Conservation (phyloP, 2,888 invertebrate species). For the Ischnus inquisitorius region DNA sequence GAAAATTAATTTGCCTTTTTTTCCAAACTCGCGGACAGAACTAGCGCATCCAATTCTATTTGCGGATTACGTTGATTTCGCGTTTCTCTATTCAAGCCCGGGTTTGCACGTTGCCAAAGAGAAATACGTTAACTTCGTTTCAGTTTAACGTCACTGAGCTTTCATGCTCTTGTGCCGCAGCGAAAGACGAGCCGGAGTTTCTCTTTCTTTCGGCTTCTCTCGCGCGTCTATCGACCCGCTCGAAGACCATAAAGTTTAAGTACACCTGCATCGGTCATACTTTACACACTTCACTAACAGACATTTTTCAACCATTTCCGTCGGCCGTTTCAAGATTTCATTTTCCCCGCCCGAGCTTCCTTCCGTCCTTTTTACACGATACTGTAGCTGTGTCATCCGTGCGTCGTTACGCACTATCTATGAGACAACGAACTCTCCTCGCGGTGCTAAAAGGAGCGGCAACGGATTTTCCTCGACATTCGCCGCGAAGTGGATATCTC, state of each 20-base stretch:
- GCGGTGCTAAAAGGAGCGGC: conserved; percentile 30
- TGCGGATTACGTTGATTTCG: too few species aligned
- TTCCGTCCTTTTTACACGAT: conserved; percentile 8
- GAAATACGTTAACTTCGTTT: too few species aligned
- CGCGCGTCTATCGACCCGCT: conserved; percentile 20
- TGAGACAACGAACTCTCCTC: neutral
- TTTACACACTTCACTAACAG: conserved; percentile 47
- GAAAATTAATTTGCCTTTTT: too few species aligned
- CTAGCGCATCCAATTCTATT: too few species aligned
- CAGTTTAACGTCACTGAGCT: too few species aligned
- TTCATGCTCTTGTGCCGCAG: neutral
- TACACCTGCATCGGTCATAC: conserved; percentile 9
- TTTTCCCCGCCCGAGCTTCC: conserved; percentile 35
- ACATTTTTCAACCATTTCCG: conserved; percentile 50
- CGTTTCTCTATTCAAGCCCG: too few species aligned
- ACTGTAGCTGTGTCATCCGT: conserved; percentile 20
- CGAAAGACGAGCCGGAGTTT: neutral
- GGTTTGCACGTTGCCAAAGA: too few species aligned
- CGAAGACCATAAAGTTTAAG: conserved; percentile 45
- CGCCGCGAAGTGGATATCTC: conserved; percentile 13
- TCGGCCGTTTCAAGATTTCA: conserved; percentile 36
- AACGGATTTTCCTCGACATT: conserved; percentile 32
- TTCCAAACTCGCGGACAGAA: too few species aligned
- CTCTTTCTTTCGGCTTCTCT: conserved; percentile 33
- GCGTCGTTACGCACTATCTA: neutral